phyloP scores from a whole-genome alignment of 2,888 invertebrate genomes.

The Octodonta nipae region DNA sequence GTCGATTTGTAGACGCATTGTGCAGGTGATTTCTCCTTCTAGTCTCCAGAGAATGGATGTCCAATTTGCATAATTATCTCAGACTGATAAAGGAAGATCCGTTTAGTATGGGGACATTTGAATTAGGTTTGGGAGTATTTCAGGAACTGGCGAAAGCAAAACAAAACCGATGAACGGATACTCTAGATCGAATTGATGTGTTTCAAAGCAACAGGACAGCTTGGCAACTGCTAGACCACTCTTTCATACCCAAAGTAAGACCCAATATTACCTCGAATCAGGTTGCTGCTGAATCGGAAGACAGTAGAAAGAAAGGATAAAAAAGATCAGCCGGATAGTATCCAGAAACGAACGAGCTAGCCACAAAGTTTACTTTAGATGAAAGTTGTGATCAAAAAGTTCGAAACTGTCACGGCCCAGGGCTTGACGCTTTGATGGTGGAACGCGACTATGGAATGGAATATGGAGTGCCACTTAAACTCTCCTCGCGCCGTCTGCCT shows the following conservation, averaged over 20 bases:
- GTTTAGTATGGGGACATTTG: neutral
- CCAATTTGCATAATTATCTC: too few relatives aligned
- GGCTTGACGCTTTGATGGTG: neutral
- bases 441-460: conserved; percentile 1
- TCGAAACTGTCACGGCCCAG: neutral
- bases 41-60: too few relatives aligned
- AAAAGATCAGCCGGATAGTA: conserved; percentile 1
- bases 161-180: conserved; percentile 1
- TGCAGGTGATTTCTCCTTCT: too few relatives aligned
- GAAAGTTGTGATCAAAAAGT: neutral
- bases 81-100: neutral
- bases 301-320: neutral
- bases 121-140: neutral
- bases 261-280: neutral
- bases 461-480: too few relatives aligned
- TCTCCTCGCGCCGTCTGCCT: too few relatives aligned
- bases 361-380: neutral
- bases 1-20: too few relatives aligned
- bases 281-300: neutral
- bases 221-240: neutral
- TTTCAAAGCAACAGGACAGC: neutral
- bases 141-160: conserved; percentile 1
- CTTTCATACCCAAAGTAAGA: conserved; percentile 1
- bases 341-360: neutral
- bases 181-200: neutral